Conservation (phyloP, 2,888 invertebrate genomes). For the Molanna angustata region DNA sequence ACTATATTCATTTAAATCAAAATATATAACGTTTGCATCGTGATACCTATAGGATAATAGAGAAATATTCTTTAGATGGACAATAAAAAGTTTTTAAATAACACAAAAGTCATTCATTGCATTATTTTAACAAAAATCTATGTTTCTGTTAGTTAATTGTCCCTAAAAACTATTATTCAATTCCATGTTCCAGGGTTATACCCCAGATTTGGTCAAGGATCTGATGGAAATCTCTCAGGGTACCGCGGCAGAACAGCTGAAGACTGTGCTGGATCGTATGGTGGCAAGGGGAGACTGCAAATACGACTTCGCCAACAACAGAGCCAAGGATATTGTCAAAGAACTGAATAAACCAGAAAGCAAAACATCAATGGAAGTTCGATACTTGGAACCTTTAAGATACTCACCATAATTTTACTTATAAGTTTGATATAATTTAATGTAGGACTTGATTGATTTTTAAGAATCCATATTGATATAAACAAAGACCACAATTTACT, state of each 20-base stretch:
- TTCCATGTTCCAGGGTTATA: conserved; percentile 56
- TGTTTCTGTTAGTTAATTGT: no score
- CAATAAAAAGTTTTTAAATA: no score
- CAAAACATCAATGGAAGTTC: conserved; percentile 55
- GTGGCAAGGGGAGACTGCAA: conserved; percentile 57
- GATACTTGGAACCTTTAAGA: conserved; percentile 57
- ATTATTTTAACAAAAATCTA: neutral
- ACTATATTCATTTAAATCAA: no score
- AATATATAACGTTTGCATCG: no score
- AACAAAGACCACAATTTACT: no score
- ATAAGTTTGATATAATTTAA: neutral
- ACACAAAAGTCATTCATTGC: no score
- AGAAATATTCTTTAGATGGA: no score
- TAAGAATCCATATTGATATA: no score
- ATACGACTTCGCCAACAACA: conserved; percentile 57
- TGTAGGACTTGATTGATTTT: no score
- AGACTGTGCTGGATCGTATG: conserved; percentile 56
- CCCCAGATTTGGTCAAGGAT: conserved; percentile 55
- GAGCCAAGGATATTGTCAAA: conserved; percentile 52
- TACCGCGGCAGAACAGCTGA: conserved; percentile 59
- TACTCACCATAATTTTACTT: no score
- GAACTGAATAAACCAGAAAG: conserved; percentile 59
- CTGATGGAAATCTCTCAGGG: conserved; percentile 56
- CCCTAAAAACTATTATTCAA: no score
- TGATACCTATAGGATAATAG: no score